Percentiles rank a stretch among this genome's conserved stretches.
These are phyloP conservation scores for Malacoctenus gilli DNA, from an alignment of 2,797 vertebrate genomes.

Conservation along the genomic window DNA sequence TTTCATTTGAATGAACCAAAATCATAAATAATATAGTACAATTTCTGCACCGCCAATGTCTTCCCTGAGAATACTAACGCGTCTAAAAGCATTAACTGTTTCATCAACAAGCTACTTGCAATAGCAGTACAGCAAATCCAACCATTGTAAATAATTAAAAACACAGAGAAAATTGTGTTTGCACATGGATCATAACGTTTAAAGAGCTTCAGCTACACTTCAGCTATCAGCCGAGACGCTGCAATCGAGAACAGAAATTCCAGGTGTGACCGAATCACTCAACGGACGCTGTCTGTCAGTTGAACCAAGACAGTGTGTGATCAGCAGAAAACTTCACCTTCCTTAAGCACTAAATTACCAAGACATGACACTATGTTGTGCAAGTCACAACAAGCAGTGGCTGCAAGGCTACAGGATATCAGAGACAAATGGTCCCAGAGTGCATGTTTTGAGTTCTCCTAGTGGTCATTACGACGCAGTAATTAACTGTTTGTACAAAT, in stretches of 20 bases:
- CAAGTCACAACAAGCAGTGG: not conserved
- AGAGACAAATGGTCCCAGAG: not conserved
- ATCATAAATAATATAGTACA: constrained; percentile 35
- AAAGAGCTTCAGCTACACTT: constrained; percentile 16
- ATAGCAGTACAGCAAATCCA: constrained; percentile 22
- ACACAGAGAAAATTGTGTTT: constrained; percentile 2
- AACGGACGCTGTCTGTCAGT: not conserved
- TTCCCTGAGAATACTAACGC: constrained; percentile 56
- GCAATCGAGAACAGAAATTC: constrained; percentile 9
- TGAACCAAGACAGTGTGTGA: not conserved
- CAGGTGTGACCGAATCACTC: not conserved
- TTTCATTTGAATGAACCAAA: constrained; percentile 33
- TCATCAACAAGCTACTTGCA: constrained; percentile 42
- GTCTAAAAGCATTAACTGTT: constrained; percentile 54
- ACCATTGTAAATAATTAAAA: constrained; percentile 28
- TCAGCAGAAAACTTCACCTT: not conserved
- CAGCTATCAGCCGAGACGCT: not conserved
- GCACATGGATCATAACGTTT: not conserved
- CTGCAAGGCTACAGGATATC: not conserved
- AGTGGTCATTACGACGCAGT: constrained; percentile 4
- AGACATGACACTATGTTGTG: not conserved
- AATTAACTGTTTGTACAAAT: constrained; percentile 11
- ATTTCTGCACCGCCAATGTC: constrained; percentile 15
- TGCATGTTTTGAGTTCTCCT: constrained; percentile 8
- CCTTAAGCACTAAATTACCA: too few species aligned